Conservation (phyloP, 2,888 invertebrate species). For the Sphaeridia pumilis region DNA sequence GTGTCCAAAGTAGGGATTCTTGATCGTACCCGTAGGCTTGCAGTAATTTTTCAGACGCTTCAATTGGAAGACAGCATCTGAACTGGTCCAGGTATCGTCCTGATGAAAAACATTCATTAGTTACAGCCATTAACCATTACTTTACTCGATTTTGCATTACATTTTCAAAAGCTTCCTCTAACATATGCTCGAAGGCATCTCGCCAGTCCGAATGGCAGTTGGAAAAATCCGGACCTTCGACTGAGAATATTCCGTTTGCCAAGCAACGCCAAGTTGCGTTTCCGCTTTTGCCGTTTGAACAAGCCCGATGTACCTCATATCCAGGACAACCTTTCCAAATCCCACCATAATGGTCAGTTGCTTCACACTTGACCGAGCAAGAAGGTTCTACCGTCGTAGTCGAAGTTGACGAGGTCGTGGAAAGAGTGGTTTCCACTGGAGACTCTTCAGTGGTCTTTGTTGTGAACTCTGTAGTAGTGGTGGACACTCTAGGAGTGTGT, state of each 20-base stretch:
- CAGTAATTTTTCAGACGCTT: conserved; percentile 7
- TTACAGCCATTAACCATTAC: not conserved
- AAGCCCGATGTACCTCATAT: not conserved
- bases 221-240: conserved; percentile 20
- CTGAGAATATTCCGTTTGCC: conserved; percentile 16
- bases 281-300: conserved; percentile 2
- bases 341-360: conserved; percentile 2
- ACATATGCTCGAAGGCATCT: conserved; percentile 13
- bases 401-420: conserved; percentile 4
- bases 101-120: too few species aligned
- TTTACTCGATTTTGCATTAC: conserved; percentile 16
- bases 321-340: conserved; percentile 21
- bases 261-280: conserved; percentile 19
- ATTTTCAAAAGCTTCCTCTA: conserved; percentile 15
- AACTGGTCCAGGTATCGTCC: not conserved
- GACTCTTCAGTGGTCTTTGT: not conserved
- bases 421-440: not conserved
- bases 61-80: too few species aligned
- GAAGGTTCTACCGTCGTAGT: conserved; percentile 5
- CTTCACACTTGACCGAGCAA: conserved; percentile 4
- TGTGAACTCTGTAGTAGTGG: not conserved
- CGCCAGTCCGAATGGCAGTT: conserved; percentile 25
- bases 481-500: too few species aligned
- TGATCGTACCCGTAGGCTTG: not conserved
- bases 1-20: conserved; percentile 26